Percentiles rank a stretch among this genome's conserved stretches.
phyloP scores from a whole-genome alignment of 2,888 invertebrate genomes.

The Dasysyrphus albostriatus region DNA sequence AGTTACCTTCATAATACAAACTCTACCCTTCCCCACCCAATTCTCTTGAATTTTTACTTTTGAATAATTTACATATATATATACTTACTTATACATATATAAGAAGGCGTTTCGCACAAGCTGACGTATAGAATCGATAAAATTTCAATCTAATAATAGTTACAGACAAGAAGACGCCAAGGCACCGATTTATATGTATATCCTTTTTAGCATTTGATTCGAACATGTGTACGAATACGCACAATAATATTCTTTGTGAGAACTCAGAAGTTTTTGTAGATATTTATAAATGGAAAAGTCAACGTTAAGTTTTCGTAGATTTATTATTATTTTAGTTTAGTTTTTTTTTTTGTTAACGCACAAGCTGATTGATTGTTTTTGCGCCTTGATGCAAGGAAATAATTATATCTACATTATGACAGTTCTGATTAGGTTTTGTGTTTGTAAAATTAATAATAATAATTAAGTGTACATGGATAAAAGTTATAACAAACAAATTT shows the following conservation, averaged over 20 bases:
- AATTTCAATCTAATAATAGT: conserved; percentile 72
- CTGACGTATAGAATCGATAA: conserved; percentile 60
- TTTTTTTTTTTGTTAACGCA: not conserved
- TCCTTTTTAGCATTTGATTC: conserved; percentile 64
- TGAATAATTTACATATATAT: conserved; percentile 67
- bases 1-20: not conserved
- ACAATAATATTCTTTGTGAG: conserved; percentile 37
- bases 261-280: not conserved
- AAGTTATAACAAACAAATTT: no score
- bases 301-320: conserved; percentile 16
- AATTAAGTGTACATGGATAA: no score
- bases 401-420: no score
- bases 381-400: not conserved
- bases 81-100: no score
- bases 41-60: conserved; percentile 31
- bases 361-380: not conserved
- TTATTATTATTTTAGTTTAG: conserved; percentile 3
- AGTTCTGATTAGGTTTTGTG: no score
- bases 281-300: not conserved
- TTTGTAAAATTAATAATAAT: no score
- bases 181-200: conserved; percentile 54
- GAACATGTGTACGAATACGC: conserved; percentile 45
- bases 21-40: not conserved
- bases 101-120: conserved; percentile 62
- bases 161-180: conserved; percentile 69